Evolutionary conservation across 2,888 invertebrate species (phyloP), one percentile per base, ranked within the genome.

Genomic region (Hypena proboscidalis): DNA sequence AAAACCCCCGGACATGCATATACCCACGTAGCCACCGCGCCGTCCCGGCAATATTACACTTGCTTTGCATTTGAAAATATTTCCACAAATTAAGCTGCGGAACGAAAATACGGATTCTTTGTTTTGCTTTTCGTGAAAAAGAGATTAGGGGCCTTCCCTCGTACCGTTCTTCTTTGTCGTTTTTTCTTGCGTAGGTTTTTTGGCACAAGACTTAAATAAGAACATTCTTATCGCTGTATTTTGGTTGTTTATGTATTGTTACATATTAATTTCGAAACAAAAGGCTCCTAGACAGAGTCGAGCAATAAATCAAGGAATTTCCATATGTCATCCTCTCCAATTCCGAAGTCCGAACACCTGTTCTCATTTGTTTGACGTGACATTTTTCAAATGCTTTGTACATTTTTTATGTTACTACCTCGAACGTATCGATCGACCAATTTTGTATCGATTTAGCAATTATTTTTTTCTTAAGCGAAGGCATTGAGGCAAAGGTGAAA

Each of bases 401-500:
- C 30, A 48, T 51, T 54, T 43, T 36, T 32, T 45, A 58, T 38
- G 36, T 51, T 46, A 20, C 37, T 43, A 37, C 40, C 45, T 37
- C 41, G 48, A 50, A 61, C 60, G 31, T 53, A 58, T 58, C 50
- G n/a, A 54, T 47, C 58, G 38, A 55, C 22, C 36, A 49, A 34
- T 34, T 36, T 38, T 8, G 29, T 54, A 61, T 67, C 45, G 61
- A 66, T 72, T 68, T 67, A 47, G 64, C 59, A 71, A 67, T 70
- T 58, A 53, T 69, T 64, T 66, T 59, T 58, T 69, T 55, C 39
- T 55, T 34, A 53, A 50, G 49, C 45, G 10, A 39, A 74, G 71
- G 63, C 75, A 78, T 78, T 78, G 80, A 84, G 73, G 71, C 69
- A 81, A 80, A 86, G 80, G 84, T 84, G 82, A 83, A 85, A 83